Base-by-base conservation (phyloP, 2,888 invertebrate genomes). In the Apotomis betuletana region DNA sequence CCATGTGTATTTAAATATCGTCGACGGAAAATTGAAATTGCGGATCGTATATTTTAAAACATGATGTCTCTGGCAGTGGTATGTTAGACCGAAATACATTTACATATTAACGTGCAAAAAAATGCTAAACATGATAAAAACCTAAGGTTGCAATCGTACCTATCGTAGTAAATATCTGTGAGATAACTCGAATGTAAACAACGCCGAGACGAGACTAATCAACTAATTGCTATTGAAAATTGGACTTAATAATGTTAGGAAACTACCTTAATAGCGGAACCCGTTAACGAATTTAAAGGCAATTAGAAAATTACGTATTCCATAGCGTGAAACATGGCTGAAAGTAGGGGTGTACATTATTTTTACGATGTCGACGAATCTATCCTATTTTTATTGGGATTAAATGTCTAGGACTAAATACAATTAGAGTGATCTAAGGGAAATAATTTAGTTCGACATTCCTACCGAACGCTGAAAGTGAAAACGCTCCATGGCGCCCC, bases 211-310 rank as follows among this genome's bases (percentile, higher is more conserved):
- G n/a, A 49, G 4, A 62, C 36, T 46, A 62, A 63, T 72, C 52
- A 63, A 68, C 67, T 63, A 68, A 68, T 72, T 63, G 58, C 72
- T 59, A 58, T 68, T 4, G 13, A 68, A 63, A 58, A 59, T 67
- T 57, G 46, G 58, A 63, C 52, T 38, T 44, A 63, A 67, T 63
- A 58, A 67, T 51, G 27, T 51, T 55, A 49, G 27, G 49, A 49
- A 62, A 63, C 67, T 27, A 59, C 58, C 49, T 61, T 12, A 63
- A 58, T 41, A 58, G 57, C 27, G 67, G 44, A 67, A 51, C 46
- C 49, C 49, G 60, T 49, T 55, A 49, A 70, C 60, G 10, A 61
- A 61, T 67, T 61, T 41, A 54, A 9, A 55, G 36, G 59, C 27
- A 64, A 70, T 69, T 49, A 61, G 49, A 52, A n/a, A n/a, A 69